Evolutionary conservation across 2,888 invertebrate species (phyloP).

Genomic region (Euspilapteryx auroguttella): DNA sequence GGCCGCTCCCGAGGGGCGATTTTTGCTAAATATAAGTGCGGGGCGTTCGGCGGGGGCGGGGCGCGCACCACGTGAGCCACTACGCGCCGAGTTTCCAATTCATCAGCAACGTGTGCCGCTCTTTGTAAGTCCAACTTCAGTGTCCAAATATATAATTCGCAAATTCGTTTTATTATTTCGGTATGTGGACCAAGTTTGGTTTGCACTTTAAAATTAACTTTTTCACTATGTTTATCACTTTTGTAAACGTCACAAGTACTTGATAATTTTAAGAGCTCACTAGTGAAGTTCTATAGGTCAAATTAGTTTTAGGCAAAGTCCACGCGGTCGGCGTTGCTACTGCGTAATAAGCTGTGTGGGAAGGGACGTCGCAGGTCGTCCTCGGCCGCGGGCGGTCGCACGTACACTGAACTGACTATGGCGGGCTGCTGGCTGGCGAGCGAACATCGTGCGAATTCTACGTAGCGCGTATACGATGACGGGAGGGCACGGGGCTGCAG

Average conservation of each 20-base stretch:
- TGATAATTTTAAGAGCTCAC: slow-evolving; percentile 5
- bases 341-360: slow-evolving; percentile 50
- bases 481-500: slow-evolving; percentile 17
- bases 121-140: too few species aligned
- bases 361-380: slow-evolving; percentile 32
- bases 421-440: slow-evolving; percentile 25
- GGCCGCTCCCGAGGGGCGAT: slow-evolving; percentile 55
- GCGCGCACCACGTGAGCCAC: slow-evolving; percentile 56
- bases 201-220: slow-evolving; percentile 34
- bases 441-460: slow-evolving; percentile 49
- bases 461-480: slow-evolving; percentile 25
- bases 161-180: too few species aligned
- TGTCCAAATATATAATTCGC: too few species aligned
- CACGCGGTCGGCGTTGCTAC: slow-evolving; percentile 50
- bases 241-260: slow-evolving; percentile 10
- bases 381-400: slow-evolving; percentile 44
- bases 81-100: slow-evolving; percentile 62
- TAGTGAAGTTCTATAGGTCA: too few species aligned
- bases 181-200: slow-evolving; percentile 28
- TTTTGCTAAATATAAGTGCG: slow-evolving; percentile 60
- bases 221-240: slow-evolving; percentile 42
- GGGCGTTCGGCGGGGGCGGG: slow-evolving; percentile 43
- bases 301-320: too few species aligned
- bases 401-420: slow-evolving; percentile 47
- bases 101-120: too few species aligned